Conservation (phyloP, 2,888 invertebrate genomes). For the Drosophila antonietae region DNA sequence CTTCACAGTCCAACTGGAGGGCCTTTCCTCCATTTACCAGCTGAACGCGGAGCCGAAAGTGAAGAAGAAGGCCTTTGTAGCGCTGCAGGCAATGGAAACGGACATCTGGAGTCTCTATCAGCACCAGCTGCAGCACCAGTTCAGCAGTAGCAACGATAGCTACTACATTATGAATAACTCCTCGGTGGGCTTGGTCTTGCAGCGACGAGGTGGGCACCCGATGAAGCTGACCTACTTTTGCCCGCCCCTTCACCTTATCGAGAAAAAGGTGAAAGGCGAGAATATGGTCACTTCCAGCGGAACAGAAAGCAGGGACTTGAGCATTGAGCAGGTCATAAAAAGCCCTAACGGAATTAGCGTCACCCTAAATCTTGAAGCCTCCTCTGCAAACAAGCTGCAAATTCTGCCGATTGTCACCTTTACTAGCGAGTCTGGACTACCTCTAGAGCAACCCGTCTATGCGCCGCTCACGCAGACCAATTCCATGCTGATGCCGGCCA, state of each 20-base stretch:
- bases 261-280: constrained; percentile 37
- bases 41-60: constrained; percentile 97
- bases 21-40: constrained; percentile 95
- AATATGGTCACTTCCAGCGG: constrained; percentile 49
- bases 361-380: constrained; percentile 95
- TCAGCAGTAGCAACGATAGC: constrained; percentile 88
- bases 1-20: constrained; percentile 96
- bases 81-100: constrained; percentile 95
- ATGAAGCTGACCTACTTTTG: constrained; percentile 96
- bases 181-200: constrained; percentile 93
- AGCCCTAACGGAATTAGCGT: constrained; percentile 91
- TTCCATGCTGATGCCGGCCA: constrained; percentile 95
- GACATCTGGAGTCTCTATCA: constrained; percentile 94
- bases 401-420: constrained; percentile 81
- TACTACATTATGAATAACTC: constrained; percentile 92
- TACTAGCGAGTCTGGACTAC: constrained; percentile 71
- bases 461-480: constrained; percentile 92
- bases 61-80: constrained; percentile 94
- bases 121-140: constrained; percentile 90
- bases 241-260: constrained; percentile 68
- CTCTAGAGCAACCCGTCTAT: constrained; percentile 88
- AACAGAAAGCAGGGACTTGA: constrained; percentile 86
- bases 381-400: constrained; percentile 89
- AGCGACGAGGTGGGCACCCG: constrained; percentile 94
- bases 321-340: constrained; percentile 83